Base-by-base conservation (phyloP, 1,140 invertebrate species). In the Rhagoletis zephyria region DNA sequence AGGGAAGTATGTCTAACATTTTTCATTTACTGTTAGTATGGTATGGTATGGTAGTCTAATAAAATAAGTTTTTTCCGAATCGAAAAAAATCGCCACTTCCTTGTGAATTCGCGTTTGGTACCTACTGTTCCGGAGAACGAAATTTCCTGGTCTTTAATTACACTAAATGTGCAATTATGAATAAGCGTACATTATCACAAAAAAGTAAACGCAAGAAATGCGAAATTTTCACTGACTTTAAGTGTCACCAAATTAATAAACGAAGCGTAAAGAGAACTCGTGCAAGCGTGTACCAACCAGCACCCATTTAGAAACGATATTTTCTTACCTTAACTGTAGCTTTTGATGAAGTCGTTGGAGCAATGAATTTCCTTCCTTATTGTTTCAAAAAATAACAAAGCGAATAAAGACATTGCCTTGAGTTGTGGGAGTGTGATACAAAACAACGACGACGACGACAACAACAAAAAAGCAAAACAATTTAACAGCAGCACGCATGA, bases 361-460 rank as follows among this genome's bases (percentile, higher is more conserved):
- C 40, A 19, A 74, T 74, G 16, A 16, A 74, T 74, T 74, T 74
- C 19, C 74, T 81, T 81, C 74, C 74, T 81, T 48, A 56, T 74
- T 48, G 45, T 81, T 9, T 81, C 48, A 6, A 19, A 16, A 81
- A 9, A 59, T 56, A 56, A 56, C 3, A 56, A 30, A 51, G 19
- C 7, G 16, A 65, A 70, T 70, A 45, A 70, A 45, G n/a, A 19
- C 74, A 59, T 48, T 56, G 10, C 12, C 51, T 48, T 19, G 6
- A 14, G 51, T 59, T 3, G 48, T 19, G 14, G 67, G 67, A 12
- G 67, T 40, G 10, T 0, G 30, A 30, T 30, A 30, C 30, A 1
- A 30, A 30, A 30, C 30, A 30, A 30, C 30, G 30, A 30, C 30
- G 30, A 30, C 30, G 19, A 45, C 45, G 10, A 70, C 40, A 70